Evolutionary conservation across 1,140 invertebrate genomes (phyloP).

Genomic region (Leptonema lineaticorne): DNA sequence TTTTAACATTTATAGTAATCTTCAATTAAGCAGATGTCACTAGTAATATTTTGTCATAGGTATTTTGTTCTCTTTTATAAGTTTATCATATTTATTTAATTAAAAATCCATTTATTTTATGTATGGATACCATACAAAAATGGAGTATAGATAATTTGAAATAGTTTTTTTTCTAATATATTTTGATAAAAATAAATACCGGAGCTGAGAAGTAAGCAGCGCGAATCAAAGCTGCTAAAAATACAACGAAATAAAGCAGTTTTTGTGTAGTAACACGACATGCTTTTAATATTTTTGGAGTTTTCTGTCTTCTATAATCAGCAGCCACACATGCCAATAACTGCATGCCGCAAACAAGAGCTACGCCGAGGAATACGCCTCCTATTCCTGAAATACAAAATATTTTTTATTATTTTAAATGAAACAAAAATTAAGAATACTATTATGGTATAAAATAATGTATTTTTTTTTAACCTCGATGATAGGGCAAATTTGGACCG

Average conservation of each 20-base stretch:
- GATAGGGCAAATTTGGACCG: slow-evolving; percentile 64
- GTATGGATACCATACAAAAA: too few species aligned
- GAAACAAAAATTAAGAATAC: too few species aligned
- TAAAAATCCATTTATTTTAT: too few species aligned
- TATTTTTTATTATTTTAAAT: too few species aligned
- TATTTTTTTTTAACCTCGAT: slow-evolving; percentile 59
- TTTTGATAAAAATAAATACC: slow-evolving; percentile 58
- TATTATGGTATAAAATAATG: too few species aligned
- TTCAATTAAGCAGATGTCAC: too few species aligned
- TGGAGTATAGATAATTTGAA: too few species aligned
- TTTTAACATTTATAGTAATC: too few species aligned
- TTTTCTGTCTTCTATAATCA: slow-evolving; percentile 82
- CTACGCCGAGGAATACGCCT: slow-evolving; percentile 79
- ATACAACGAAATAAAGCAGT: slow-evolving; percentile 85
- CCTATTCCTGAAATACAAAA: slow-evolving; percentile 71
- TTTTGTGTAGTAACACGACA: slow-evolving; percentile 90
- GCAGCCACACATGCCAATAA: slow-evolving; percentile 79
- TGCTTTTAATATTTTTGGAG: slow-evolving; percentile 74
- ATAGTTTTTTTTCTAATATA: too few species aligned
- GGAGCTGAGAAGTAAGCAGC: slow-evolving; percentile 89
- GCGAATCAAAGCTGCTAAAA: slow-evolving; percentile 79
- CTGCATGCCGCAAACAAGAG: slow-evolving; percentile 84
- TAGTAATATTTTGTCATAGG: too few species aligned
- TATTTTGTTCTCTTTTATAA: too few species aligned
- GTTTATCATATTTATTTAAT: too few species aligned